phyloP scores from a whole-genome alignment of 2,113 vertebrate species.

The Thymallus thymallus region DNA sequence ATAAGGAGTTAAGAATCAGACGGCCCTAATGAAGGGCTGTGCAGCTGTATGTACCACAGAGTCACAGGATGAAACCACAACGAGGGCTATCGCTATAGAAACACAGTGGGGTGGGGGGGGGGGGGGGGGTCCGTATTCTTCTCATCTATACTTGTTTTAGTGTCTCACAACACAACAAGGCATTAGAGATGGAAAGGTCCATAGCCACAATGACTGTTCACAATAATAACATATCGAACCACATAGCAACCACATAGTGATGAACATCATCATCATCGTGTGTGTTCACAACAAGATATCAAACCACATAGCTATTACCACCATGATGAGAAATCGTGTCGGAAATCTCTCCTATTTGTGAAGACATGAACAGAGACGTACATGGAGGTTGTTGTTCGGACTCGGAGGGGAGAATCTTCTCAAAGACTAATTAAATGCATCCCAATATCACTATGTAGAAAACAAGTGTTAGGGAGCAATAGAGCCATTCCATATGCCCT shows the following conservation, averaged over 20 bases:
- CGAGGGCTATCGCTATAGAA: background rate
- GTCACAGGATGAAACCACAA: background rate
- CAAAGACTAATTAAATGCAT: constrained; percentile 8
- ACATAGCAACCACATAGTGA: no score
- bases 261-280: no score
- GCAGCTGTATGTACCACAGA: constrained; percentile 42
- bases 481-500: no score
- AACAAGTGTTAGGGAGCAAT: no score
- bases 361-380: background rate
- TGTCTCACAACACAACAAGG: background rate
- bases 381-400: constrained; percentile 9
- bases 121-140: constrained; percentile 2
- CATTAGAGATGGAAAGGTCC: no score
- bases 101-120: background rate
- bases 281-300: no score
- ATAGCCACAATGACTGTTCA: no score
- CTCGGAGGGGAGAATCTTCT: constrained; percentile 11
- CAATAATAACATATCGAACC: no score
- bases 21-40: constrained; percentile 54
- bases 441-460: constrained; percentile 4
- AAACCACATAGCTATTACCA: no score
- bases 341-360: constrained; percentile 1
- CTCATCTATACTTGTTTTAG: constrained; percentile 2
- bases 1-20: constrained; percentile 55
- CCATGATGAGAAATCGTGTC: background rate